A percentile compares a stretch with the other conserved stretches of the same genome.
Conservation (phyloP, 2,888 invertebrate species). For the Drosophila recens region DNA sequence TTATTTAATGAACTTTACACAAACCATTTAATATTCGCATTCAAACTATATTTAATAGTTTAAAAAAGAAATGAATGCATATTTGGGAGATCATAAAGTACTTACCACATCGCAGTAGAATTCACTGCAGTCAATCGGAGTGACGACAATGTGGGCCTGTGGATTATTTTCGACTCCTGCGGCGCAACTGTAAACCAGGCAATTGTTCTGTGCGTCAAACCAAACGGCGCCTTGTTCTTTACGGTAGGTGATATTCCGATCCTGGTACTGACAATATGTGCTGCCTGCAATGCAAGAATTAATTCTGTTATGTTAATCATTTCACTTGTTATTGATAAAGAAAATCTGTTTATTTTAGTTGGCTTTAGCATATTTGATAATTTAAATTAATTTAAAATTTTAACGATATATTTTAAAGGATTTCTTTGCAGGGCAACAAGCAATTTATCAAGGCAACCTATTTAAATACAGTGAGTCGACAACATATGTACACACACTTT, state of each 20-base stretch:
- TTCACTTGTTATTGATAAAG: background rate
- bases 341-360: background rate
- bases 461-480: background rate
- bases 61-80: background rate
- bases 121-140: constrained; percentile 80
- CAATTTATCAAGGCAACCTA: constrained; percentile 7
- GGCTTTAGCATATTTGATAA: background rate
- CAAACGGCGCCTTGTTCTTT: constrained; percentile 82
- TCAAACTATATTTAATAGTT: background rate
- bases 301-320: background rate
- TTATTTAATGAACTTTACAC: background rate
- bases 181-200: constrained; percentile 80
- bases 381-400: background rate
- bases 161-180: constrained; percentile 60
- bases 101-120: constrained; percentile 84
- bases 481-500: background rate
- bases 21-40: background rate
- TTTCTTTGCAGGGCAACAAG: background rate
- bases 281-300: background rate
- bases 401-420: too few species aligned
- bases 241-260: constrained; percentile 54
- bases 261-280: constrained; percentile 62
- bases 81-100: constrained; percentile 17
- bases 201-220: constrained; percentile 79
- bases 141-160: constrained; percentile 63